phyloP scores from a whole-genome alignment of 2,797 vertebrate genomes.

The Phoeniculus purpureus region DNA sequence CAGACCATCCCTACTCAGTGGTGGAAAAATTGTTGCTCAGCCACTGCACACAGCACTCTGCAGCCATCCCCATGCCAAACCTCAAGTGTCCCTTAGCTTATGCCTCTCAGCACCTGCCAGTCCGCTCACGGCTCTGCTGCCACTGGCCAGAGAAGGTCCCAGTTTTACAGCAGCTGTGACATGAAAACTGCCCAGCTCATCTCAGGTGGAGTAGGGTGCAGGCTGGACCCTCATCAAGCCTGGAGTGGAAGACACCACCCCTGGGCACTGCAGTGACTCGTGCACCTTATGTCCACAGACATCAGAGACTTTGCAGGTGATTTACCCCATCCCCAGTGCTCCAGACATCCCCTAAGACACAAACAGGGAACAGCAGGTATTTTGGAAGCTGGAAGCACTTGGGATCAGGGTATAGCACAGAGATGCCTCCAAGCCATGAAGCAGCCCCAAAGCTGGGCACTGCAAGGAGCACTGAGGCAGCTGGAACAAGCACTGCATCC shows the following conservation, averaged over 20 bases:
- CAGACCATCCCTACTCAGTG: background rate
- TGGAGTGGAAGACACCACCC: background rate
- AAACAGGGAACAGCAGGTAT: background rate
- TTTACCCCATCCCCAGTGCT: background rate
- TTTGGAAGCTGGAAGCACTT: background rate
- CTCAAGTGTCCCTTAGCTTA: background rate
- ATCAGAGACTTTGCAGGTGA: rapidly evolving
- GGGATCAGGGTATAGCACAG: background rate
- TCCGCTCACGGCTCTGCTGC: background rate
- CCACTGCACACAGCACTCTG: rapidly evolving
- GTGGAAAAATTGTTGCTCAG: background rate
- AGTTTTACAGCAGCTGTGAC: background rate
- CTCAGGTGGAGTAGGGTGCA: background rate
- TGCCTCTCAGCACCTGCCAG: background rate
- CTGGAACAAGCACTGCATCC: background rate
- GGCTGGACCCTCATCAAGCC: background rate
- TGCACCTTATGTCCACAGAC: background rate
- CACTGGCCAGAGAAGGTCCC: background rate
- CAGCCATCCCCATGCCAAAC: background rate
- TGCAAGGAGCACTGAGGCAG: background rate
- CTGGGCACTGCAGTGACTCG: rapidly evolving
- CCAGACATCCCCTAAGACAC: background rate
- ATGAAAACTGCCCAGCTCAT: background rate
- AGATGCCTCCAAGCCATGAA: background rate
- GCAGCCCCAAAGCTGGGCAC: background rate